These are phyloP conservation scores for Bombylius major DNA, from an alignment of 2,888 invertebrate species.

Conservation along the genomic window DNA sequence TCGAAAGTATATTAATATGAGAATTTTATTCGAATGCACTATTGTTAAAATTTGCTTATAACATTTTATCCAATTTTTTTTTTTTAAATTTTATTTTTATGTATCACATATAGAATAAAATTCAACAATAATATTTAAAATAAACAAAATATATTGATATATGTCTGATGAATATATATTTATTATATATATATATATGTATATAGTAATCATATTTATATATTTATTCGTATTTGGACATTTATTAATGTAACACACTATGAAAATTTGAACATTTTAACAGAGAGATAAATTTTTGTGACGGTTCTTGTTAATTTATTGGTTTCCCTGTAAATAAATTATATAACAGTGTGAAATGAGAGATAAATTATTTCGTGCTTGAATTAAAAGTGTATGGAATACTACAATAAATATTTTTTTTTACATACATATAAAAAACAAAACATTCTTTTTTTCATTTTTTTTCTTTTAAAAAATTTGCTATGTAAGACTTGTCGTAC, in stretches of 20 bases:
- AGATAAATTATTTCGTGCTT: constrained; percentile 12
- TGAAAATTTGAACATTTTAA: constrained; percentile 12
- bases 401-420: background rate
- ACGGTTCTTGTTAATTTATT: constrained; percentile 14
- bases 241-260: constrained; percentile 11
- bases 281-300: constrained; percentile 15
- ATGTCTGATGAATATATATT: background rate
- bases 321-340: constrained; percentile 14
- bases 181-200: background rate
- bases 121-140: no score
- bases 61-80: background rate
- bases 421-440: background rate
- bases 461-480: background rate
- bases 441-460: no score
- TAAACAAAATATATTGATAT: no score
- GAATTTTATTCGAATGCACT: constrained; percentile 9
- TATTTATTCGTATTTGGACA: constrained; percentile 1
- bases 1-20: constrained; percentile 13
- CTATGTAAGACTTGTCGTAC: background rate
- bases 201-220: background rate
- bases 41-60: constrained; percentile 7
- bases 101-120: background rate
- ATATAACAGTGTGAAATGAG: constrained; percentile 14
- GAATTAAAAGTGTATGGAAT: background rate
- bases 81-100: background rate